Percentiles rank a stretch among this genome's conserved stretches.
These are phyloP conservation scores for Aplochiton taeniatus DNA, from an alignment of 2,797 vertebrate genomes.

Conservation along the genomic window DNA sequence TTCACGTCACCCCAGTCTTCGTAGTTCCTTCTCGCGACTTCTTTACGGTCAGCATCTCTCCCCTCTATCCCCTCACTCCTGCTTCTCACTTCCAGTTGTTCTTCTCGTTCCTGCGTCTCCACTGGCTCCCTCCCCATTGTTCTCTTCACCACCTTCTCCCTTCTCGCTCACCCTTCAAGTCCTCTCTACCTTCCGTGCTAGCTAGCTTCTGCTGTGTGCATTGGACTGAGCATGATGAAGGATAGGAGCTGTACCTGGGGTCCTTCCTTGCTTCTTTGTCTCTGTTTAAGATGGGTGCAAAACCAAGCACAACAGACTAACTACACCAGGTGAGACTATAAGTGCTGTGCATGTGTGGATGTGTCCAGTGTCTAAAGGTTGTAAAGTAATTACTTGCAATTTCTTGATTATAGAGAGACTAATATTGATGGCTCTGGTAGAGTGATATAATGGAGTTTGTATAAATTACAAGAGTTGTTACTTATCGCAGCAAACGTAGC, in stretches of 20 bases:
- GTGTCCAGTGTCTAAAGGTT: not conserved
- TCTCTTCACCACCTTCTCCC: constrained; percentile 40
- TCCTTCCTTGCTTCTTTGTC: constrained; percentile 57
- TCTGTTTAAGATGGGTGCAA: constrained; percentile 61
- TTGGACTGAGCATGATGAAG: constrained; percentile 56
- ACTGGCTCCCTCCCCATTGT: constrained; percentile 36
- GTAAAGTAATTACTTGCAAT: not conserved
- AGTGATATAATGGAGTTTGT: not conserved
- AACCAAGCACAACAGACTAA: constrained; percentile 55
- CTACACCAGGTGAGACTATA: constrained; percentile 64
- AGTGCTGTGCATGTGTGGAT: not conserved
- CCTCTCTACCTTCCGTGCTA: constrained; percentile 17
- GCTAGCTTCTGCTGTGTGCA: too few species aligned
- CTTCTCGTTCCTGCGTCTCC: constrained; percentile 49
- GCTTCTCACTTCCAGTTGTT: constrained; percentile 25
- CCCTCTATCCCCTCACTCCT: constrained; percentile 6
- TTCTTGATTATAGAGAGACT: not conserved
- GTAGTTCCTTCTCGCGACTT: constrained; percentile 24
- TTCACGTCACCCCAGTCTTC: constrained; percentile 26
- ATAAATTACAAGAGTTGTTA: not conserved
- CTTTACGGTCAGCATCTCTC: constrained; percentile 10
- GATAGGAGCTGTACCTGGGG: constrained; percentile 47
- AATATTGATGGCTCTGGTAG: not conserved
- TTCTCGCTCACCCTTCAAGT: constrained; percentile 26
- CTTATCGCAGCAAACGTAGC: too few species aligned